phyloP scores from a whole-genome alignment of 2,888 invertebrate genomes.

The Drosophila mimica region DNA sequence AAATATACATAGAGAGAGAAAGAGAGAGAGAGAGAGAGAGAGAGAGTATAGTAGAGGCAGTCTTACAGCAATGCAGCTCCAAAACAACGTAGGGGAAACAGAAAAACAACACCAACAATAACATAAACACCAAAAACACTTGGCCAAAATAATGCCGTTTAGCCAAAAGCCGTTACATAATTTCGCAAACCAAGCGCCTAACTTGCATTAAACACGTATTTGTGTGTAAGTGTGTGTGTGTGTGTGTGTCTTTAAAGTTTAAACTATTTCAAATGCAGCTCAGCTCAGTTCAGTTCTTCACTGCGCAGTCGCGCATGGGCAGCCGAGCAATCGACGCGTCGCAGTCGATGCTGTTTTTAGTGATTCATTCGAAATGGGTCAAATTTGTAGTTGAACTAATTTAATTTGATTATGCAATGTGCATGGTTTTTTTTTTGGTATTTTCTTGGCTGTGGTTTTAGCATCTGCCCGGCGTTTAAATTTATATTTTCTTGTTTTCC shows the following conservation, averaged over 20 bases:
- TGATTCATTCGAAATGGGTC: conserved; percentile 67
- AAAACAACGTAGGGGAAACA: conserved; percentile 16
- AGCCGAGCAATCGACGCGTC: conserved; percentile 50
- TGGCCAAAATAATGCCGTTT: conserved; percentile 69
- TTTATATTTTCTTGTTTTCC: conserved; percentile 10
- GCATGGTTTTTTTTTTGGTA: conserved; percentile 11
- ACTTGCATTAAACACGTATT: conserved; percentile 32
- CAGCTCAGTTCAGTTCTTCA: conserved; percentile 31
- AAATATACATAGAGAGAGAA: conserved; percentile 2
- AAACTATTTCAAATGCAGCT: conserved; percentile 64
- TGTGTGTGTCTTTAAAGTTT: conserved; percentile 20
- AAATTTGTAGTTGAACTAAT: conserved; percentile 62
- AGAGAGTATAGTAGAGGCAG: background rate
- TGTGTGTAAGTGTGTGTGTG: conserved; percentile 3
- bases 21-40: conserved; percentile 10
- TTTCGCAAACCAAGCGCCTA: conserved; percentile 41
- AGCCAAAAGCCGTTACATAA: conserved; percentile 74
- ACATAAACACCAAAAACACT: conserved; percentile 40
- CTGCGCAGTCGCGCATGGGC: conserved; percentile 64
- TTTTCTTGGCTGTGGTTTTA: conserved; percentile 20
- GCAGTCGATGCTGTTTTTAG: conserved; percentile 9
- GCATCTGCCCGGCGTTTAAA: conserved; percentile 23
- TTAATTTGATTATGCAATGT: conserved; percentile 65
- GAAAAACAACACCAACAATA: conserved; percentile 16
- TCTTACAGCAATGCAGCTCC: conserved; percentile 3